Evolutionary conservation across 2,888 invertebrate genomes (phyloP), one percentile per base, ranked within the genome.

Genomic region (Tineola bisselliella): DNA sequence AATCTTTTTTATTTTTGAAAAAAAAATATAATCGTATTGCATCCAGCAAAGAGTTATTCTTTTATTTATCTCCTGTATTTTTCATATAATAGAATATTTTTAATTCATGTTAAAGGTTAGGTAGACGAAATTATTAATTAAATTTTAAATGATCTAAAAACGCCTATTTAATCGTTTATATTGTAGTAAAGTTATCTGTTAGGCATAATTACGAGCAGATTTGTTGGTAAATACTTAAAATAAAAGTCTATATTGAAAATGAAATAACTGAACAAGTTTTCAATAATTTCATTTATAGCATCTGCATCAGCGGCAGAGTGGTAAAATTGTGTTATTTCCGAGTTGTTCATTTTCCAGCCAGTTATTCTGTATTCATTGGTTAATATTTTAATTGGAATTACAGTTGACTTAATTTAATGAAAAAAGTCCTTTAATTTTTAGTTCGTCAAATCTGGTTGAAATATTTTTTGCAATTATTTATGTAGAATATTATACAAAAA

Each of bases 311-410:
- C 48, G 48, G 8, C 48, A 48, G 13, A 17, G 5, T 48, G 48
- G 15, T 48, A 13, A 17, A 48, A 48, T 48, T 48, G 15, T 48
- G 15, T 48, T 38, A 48, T 48, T 48, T 48, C 48, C 17, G 48
- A 48, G 48, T 17, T 48, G 48, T 48, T 48, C 48, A 15, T 48
- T 48, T 15, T n/a, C n/a, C 15, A 48, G 15, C 17, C n/a, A 48
- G 48, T 15, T 17, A 17, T 13, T 48, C 19, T 12, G 54, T 25
- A 54, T 54, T 54, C 54, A 54, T 18, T 54, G 19, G 54, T 25
- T 54, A 54, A 54, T 54, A 54, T 54, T 54, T 54, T 54, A 54
- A 54, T 54, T 54, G 54, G 17, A 12, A 10, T 54, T 54, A 54
- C 54, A 54, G 25, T 54, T 1, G 54, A 18, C 18, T 25, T 12